Conservation (phyloP, 2,888 invertebrate genomes). For the Gastrophysa polygoni region DNA sequence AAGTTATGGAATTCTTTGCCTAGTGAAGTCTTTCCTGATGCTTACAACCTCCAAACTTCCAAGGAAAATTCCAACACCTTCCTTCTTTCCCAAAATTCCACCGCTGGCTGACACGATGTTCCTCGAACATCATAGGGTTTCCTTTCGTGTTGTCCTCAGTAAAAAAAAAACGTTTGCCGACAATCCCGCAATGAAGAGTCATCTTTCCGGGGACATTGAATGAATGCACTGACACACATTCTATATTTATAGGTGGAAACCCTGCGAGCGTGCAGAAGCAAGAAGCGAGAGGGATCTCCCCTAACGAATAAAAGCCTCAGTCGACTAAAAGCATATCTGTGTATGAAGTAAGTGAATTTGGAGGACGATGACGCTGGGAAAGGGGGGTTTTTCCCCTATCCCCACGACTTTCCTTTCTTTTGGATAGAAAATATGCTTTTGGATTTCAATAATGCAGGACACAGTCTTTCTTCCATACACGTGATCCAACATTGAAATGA, state of each 20-base stretch:
- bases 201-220: slow-evolving; percentile 28
- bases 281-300: slow-evolving; percentile 40
- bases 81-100: too few species aligned
- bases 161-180: too few species aligned
- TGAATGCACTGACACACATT: slow-evolving; percentile 47
- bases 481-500: too few species aligned
- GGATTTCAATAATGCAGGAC: slow-evolving; percentile 13
- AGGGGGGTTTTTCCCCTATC: slow-evolving; percentile 13
- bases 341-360: slow-evolving; percentile 60
- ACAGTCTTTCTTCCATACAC: not conserved
- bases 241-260: slow-evolving; percentile 42
- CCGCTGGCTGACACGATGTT: too few species aligned
- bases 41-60: too few species aligned
- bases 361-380: slow-evolving; percentile 41
- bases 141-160: slow-evolving; percentile 12
- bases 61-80: too few species aligned
- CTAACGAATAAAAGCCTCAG: slow-evolving; percentile 47
- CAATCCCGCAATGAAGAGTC: slow-evolving; percentile 24
- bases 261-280: not conserved
- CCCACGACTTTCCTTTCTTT: slow-evolving; percentile 16
- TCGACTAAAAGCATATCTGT: slow-evolving; percentile 58
- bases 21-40: too few species aligned
- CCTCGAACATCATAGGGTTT: too few species aligned
- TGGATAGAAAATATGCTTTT: slow-evolving; percentile 10
- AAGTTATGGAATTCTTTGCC: too few species aligned